Percentiles rank a stretch among this genome's conserved stretches.
phyloP scores from a whole-genome alignment of 2,113 vertebrate genomes.

The Nycticebus coucang region DNA sequence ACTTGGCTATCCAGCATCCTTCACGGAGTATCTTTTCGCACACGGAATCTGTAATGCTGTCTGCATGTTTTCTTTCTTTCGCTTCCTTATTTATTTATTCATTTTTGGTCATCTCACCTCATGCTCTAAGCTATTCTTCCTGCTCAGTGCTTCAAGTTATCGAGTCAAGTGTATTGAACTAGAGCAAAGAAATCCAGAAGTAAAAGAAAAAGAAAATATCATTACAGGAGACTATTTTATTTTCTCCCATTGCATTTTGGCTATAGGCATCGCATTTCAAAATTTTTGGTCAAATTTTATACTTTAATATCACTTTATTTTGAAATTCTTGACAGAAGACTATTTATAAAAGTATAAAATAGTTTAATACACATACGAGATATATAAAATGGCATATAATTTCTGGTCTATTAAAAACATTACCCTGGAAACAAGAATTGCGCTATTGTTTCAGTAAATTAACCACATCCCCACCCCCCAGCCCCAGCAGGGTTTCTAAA shows the following conservation, averaged over 20 bases:
- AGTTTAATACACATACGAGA: not conserved
- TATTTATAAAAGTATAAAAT: not conserved
- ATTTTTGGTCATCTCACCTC: not conserved
- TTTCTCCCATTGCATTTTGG: not conserved
- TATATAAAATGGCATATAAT: not conserved
- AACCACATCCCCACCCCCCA: not conserved
- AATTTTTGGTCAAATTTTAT: not conserved
- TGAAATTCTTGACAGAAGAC: not conserved
- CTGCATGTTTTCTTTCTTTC: not conserved
- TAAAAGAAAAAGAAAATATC: not conserved
- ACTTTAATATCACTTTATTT: conserved; percentile 8
- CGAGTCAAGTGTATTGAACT: not conserved
- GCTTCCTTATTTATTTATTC: too few species aligned
- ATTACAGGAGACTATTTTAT: not conserved
- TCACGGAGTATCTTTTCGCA: not conserved
- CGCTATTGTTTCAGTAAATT: conserved; percentile 18
- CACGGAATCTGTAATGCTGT: not conserved
- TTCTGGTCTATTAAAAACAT: not conserved
- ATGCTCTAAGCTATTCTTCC: not conserved
- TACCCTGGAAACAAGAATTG: not conserved
- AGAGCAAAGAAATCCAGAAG: not conserved
- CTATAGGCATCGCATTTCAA: conserved; percentile 12
- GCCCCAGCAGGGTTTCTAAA: not conserved
- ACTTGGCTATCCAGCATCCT: not conserved
- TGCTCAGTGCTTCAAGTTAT: not conserved